A percentile compares a stretch with the other conserved stretches of the same genome.
Conservation (phyloP, 2,888 invertebrate genomes). For the Sesia bembeciformis region DNA sequence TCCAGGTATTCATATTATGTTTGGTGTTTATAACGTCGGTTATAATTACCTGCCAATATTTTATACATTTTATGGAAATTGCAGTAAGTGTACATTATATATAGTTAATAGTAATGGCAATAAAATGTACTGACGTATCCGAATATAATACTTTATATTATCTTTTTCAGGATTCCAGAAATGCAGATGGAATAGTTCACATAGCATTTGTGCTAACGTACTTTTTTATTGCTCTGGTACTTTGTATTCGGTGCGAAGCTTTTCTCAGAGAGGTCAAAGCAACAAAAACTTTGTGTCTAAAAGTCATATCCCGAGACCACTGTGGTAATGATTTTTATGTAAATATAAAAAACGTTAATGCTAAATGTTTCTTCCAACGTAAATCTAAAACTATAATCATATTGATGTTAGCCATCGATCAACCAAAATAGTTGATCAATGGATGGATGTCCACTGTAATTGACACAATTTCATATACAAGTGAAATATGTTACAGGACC, state of each 20-base stretch:
- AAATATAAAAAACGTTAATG: too few species aligned
- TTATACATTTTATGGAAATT: not conserved
- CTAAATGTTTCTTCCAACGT: too few species aligned
- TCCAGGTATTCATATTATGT: not conserved
- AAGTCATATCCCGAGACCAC: not conserved
- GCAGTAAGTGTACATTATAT: not conserved
- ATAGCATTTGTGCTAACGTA: too few species aligned
- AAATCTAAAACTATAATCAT: too few species aligned
- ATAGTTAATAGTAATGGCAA: too few species aligned
- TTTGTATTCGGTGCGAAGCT: constrained; percentile 31
- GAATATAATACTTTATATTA: not conserved
- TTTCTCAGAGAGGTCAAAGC: constrained; percentile 35
- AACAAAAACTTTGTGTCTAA: constrained; percentile 31
- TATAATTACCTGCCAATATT: not conserved
- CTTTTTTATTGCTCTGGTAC: not conserved
- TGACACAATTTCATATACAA: too few species aligned
- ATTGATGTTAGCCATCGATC: too few species aligned
- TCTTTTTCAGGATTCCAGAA: not conserved
- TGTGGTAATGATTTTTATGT: not conserved
- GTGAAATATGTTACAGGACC: constrained; percentile 26
- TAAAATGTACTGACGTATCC: too few species aligned
- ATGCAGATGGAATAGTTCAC: not conserved
- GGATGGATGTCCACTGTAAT: too few species aligned
- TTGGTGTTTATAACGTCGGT: not conserved
- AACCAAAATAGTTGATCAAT: too few species aligned